Base-by-base conservation (phyloP, 2,888 invertebrate species). In the Lathronympha strigana region DNA sequence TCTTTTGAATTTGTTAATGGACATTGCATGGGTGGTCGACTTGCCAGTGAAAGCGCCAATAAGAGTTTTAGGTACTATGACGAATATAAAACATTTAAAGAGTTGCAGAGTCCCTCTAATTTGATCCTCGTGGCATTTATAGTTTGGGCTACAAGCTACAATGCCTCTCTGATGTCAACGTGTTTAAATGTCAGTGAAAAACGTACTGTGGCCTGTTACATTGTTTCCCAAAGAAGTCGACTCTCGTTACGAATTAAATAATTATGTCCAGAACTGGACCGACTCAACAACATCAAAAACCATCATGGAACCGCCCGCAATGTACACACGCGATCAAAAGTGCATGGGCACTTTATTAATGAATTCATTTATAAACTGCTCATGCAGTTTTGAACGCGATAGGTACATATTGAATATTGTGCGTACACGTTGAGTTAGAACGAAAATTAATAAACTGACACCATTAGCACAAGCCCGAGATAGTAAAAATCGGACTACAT, bases 1-100 rank as follows among this genome's bases (percentile, higher is more conserved):
- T 76, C 74, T 76, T 79, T 78, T 81, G 77, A 81, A 81, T 84
- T 85, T 82, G 79, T 83, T 84, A 82, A 79, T 79, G 76, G 80
- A 80, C 81, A 80, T 74, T 73, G 72, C 67, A 76, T 76, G 77
- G 72, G 70, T 17, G 15, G 17, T 40, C 17, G 40, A n/a, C n/a
- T 17, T n/a, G 17, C n/a, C 2, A 4, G 17, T n/a, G 40, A 15
- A 36, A n/a, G n/a, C n/a, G 40, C 9, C 40, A 9, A 15, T 40
- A 15, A 40, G 15, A 17, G 9, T 40, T 40, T 40, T 15, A 9
- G 9, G 8, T 9, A 17, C 15, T 17, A 17, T 17, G 17, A 15
- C 17, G 40, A 40, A 40, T 40, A 0, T 9, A 15, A 4, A 6
- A 23, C 23, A 23, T n/a, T n/a, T 6, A 2, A n/a, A n/a, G 13